Base-by-base conservation (phyloP, 1,140 invertebrate genomes). In the Cotesia typhae region DNA sequence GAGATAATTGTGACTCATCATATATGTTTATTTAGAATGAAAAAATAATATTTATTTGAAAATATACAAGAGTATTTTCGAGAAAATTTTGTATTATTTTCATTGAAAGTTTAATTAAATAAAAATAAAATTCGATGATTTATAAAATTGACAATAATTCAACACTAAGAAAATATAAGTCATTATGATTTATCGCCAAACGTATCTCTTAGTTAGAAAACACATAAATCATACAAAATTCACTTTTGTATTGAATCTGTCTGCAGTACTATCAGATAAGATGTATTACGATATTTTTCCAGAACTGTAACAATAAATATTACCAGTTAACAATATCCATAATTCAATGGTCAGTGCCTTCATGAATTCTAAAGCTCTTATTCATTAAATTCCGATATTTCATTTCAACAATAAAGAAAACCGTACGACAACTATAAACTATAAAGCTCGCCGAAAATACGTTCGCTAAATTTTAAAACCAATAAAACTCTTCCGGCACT, bases 331-430 rank as follows among this genome's bases (percentile, higher is more conserved):
- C 5, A 17, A 10, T 65, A n/a, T 37, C 63, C 63, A 65, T 41
- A 37, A 65, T 65, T 37, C 37, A 65, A 65, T 65, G 35, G 35
- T 65, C 63, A 65, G 37, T 55, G 1, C 5, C 17, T 14, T 20
- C 5, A 55, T 55, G 5, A 55, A 14, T 20, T 14, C 17, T 12
- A 55, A 14, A 12, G 53, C 6, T 47, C 41, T 6, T 63, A 53
- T 66, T 64, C 52, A 71, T 71, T 64, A 71, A 71, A 71, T 59
- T 71, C 60, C 41, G 60, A 71, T 71, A 53, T 71, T 52, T 51
- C 60, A n/a, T 47, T 71, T 63, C 1, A 7, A n/a, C 28, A 47
- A 60, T 47, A 61, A 70, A 61, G n/a, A 41, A 28, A 47, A 12
- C 17, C n/a, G n/a, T 55, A n/a, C 12, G 47, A n/a, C 12, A 51